phyloP scores from a whole-genome alignment of 2,797 vertebrate species.

The Lutjanus campechanus region DNA sequence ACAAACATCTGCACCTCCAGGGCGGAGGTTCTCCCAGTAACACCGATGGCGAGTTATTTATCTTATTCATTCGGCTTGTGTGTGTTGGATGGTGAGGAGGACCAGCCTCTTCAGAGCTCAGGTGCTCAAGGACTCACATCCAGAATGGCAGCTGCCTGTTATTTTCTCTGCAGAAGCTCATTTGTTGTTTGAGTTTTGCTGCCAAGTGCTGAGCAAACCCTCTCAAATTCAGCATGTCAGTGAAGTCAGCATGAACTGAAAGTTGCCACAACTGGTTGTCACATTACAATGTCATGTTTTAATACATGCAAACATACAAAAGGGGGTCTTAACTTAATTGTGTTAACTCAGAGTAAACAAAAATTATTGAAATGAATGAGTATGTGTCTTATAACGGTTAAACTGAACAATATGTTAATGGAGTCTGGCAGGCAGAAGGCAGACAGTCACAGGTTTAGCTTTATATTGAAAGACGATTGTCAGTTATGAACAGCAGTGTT shows the following conservation, averaged over 20 bases:
- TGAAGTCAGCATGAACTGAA: neutral
- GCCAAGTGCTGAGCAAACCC: neutral
- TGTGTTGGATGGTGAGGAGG: conserved; percentile 18
- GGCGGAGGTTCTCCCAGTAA: conserved; percentile 52
- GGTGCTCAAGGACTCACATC: conserved; percentile 20
- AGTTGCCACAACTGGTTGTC: neutral
- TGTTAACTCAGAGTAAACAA: neutral
- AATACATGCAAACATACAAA: neutral
- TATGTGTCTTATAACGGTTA: too few species aligned
- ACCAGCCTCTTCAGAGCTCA: conserved; percentile 26
- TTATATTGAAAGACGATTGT: too few species aligned
- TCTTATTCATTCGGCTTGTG: conserved; percentile 26
- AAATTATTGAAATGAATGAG: too few species aligned
- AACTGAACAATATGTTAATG: too few species aligned
- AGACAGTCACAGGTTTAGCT: too few species aligned
- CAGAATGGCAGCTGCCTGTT: conserved; percentile 8
- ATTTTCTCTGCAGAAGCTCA: neutral
- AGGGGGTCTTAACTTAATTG: neutral
- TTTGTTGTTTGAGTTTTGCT: neutral
- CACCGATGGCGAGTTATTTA: conserved; percentile 36
- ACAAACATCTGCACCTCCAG: conserved; percentile 3
- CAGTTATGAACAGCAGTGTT: too few species aligned
- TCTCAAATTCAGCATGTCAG: neutral
- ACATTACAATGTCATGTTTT: too few species aligned
- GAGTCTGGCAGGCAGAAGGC: too few species aligned